phyloP scores from a whole-genome alignment of 2,113 vertebrate genomes.

The Gnathonemus longibarbis region DNA sequence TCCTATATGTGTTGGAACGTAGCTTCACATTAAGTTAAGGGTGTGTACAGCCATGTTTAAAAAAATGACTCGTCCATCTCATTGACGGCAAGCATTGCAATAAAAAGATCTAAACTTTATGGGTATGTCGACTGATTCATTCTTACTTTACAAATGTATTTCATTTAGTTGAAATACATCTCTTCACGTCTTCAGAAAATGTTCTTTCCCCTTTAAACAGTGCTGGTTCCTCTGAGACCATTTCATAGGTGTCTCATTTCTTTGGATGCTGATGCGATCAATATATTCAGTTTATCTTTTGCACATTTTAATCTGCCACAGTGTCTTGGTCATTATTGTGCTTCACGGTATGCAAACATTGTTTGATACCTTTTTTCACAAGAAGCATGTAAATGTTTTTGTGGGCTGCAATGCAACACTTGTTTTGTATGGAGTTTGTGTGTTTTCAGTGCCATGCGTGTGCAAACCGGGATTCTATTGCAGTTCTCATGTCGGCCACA shows the following conservation, averaged over 20 bases:
- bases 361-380: background rate
- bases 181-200: too few relatives aligned
- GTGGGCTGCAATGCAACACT: background rate
- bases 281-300: background rate
- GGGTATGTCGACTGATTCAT: background rate
- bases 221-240: background rate
- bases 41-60: background rate
- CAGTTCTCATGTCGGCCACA: background rate
- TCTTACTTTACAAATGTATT: background rate
- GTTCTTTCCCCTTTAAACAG: background rate
- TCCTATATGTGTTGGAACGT: background rate
- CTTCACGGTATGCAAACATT: background rate
- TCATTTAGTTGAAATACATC: background rate
- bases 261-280: background rate
- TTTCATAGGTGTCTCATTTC: background rate
- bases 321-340: background rate
- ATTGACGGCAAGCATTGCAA: background rate
- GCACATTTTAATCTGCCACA: background rate
- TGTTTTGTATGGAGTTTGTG: background rate
- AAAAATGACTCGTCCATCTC: background rate
- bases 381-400: background rate
- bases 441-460: background rate
- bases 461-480: background rate
- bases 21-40: background rate
- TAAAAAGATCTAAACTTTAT: background rate